Conservation (phyloP, 1,140 invertebrate genomes). For the Drosophila jambulina region DNA sequence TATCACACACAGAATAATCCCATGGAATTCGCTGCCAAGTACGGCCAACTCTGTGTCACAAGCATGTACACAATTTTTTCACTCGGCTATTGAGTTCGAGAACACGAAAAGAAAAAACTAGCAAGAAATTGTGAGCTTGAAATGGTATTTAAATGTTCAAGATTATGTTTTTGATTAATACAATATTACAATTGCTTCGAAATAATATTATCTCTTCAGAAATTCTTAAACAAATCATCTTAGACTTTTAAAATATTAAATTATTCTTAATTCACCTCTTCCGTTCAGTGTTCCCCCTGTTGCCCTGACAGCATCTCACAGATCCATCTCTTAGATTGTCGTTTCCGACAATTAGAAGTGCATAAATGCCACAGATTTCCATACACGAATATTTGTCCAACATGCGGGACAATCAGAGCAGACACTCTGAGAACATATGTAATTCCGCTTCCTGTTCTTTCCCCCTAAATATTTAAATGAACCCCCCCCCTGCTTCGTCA, state of each 20-base stretch:
- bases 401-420: slow-evolving; percentile 10
- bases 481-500: background rate
- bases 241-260: background rate
- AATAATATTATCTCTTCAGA: background rate
- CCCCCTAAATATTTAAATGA: slow-evolving; percentile 9
- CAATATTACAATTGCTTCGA: no score
- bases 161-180: no score
- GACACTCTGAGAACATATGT: slow-evolving; percentile 1
- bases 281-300: background rate
- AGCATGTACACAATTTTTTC: slow-evolving; percentile 15
- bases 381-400: slow-evolving; percentile 13
- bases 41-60: background rate
- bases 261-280: background rate
- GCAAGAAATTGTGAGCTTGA: no score
- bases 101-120: background rate
- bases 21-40: slow-evolving; percentile 18
- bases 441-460: slow-evolving; percentile 12
- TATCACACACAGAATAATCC: slow-evolving; percentile 31
- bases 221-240: background rate
- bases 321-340: slow-evolving; percentile 5
- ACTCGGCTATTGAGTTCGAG: background rate
- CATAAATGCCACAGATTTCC: slow-evolving; percentile 30
- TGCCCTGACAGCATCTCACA: background rate
- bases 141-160: accelerated
- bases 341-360: slow-evolving; percentile 30